Percentiles rank a stretch among this genome's conserved stretches.
phyloP scores from a whole-genome alignment of 1,140 invertebrate genomes.

The Penaeus indicus region DNA sequence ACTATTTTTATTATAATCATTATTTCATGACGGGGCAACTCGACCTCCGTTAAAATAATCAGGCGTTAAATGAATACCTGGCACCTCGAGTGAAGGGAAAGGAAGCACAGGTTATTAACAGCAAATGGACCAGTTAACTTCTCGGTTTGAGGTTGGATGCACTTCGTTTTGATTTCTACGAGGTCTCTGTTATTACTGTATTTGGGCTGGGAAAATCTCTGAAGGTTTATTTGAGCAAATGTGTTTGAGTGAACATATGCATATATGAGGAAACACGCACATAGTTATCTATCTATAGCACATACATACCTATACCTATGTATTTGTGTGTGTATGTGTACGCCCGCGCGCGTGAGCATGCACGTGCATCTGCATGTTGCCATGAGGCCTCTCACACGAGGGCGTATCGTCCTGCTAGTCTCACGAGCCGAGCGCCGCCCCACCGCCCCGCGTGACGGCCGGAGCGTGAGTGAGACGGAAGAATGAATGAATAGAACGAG shows the following conservation, averaged over 20 bases:
- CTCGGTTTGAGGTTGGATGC: no score
- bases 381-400: not conserved
- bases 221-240: not conserved
- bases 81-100: no score
- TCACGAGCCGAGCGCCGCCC: not conserved
- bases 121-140: no score
- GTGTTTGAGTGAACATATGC: not conserved
- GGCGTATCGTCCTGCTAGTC: not conserved
- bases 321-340: constrained; percentile 12
- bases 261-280: not conserved
- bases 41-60: no score
- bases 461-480: not conserved
- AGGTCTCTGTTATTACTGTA: no score
- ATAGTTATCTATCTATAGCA: not conserved
- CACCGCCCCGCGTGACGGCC: no score
- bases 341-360: constrained; percentile 21
- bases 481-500: not conserved
- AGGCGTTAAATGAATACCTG: no score
- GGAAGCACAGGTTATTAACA: no score
- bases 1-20: no score
- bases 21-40: no score
- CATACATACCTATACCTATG: not conserved
- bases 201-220: no score
- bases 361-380: constrained; percentile 34
- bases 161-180: no score